Evolutionary conservation across 2,113 vertebrate species (phyloP).

Genomic region (Thunnus thynnus): DNA sequence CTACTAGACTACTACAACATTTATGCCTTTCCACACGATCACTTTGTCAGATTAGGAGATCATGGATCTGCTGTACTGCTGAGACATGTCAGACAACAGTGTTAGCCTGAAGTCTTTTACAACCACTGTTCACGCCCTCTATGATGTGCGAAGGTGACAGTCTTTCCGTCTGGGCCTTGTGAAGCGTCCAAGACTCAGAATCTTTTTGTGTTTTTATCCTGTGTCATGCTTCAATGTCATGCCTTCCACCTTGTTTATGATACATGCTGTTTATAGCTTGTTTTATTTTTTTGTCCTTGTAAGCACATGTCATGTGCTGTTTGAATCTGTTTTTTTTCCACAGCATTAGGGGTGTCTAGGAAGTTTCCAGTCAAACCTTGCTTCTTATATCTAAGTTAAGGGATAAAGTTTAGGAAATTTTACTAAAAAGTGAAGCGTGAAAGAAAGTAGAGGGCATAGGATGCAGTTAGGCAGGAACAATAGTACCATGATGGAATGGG

Average conservation of each 20-base stretch:
- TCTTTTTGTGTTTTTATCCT: neutral
- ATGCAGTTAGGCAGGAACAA: constrained; percentile 29
- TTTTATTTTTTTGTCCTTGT: no score
- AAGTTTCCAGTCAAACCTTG: neutral
- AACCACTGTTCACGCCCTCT: neutral
- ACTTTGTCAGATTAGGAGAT: neutral
- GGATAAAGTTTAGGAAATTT: constrained; percentile 19
- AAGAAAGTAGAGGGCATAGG: neutral
- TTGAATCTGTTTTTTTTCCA: no score
- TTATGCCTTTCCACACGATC: neutral
- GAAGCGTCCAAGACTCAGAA: no score
- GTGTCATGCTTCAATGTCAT: neutral
- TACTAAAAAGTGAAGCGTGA: constrained; percentile 6
- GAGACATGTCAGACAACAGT: neutral
- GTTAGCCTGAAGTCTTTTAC: neutral
- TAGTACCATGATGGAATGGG: constrained; percentile 13
- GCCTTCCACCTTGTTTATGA: no score
- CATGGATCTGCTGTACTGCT: neutral
- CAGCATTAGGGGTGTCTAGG: neutral
- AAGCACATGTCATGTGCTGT: no score
- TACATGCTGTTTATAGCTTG: no score
- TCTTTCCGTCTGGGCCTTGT: neutral
- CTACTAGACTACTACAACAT: neutral
- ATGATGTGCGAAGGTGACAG: neutral
- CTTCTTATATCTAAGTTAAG: neutral